Base-by-base conservation (phyloP, 1,140 invertebrate genomes). In the Drosophila rhopaloa region DNA sequence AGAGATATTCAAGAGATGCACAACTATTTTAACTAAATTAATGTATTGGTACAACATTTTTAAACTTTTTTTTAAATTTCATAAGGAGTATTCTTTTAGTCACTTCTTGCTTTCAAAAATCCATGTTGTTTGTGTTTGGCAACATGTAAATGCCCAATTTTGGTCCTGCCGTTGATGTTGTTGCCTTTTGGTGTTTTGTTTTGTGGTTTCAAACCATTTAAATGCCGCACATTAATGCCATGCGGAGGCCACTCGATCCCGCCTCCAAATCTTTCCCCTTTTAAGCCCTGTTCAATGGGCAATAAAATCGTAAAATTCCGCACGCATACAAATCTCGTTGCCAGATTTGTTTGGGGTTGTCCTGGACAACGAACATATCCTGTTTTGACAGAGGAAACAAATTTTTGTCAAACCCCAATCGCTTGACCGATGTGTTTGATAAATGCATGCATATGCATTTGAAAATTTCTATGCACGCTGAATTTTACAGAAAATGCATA, bases 171-270 rank as follows among this genome's bases (percentile, higher is more conserved):
- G 63, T 54, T 59, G 53, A 67, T 76, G 68, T 35, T 55, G 50
- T 32, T 60, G 71, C 60, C 73, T 56, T 72, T 85, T 85, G 81
- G 81, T 81, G 81, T 85, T 84, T 85, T 68, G 83, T 88, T 88
- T 76, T 86, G 82, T 44, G 82, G 82, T 83, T 77, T 81, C 61
- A 50, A 79, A 73, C 66, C 83, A 88, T 86, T 86, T 86, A 86
- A 86, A 82, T 86, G 70, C 76, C 81, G 48, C 81, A 83, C 81
- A 83, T 83, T 83, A 83, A 85, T 81, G 81, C 77, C 83, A 80
- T 48, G 48, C 60, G 51, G 63, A 50, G 63, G 62, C 67, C 68
- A 71, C 38, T 60, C 24, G 14, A n/a, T 24, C 10, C 11, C n/a
- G 1, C 0, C 11, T 16, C 9, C 24, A 9, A 7, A 29, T 10